These are phyloP conservation scores for Acrocephalus kingi DNA, from an alignment of 2,113 vertebrate species.

Conservation along the genomic window DNA sequence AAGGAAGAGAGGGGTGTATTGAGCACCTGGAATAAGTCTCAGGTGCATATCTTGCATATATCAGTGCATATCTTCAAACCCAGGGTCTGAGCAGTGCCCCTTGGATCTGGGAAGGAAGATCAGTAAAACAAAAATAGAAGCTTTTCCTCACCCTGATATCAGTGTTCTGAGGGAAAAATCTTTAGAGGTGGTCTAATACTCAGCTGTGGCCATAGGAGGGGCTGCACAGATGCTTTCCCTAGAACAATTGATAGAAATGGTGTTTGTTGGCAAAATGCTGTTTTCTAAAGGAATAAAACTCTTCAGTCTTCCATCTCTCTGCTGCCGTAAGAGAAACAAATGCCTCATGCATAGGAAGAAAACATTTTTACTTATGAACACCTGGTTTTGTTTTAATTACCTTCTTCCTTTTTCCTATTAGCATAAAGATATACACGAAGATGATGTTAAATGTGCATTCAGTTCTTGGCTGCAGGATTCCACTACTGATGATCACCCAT, in stretches of 20 bases:
- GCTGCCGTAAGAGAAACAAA: not conserved
- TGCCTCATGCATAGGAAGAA: not conserved
- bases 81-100: not conserved
- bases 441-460: conserved; percentile 82
- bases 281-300: not conserved
- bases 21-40: not conserved
- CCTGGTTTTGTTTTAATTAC: not conserved
- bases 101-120: not conserved
- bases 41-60: not conserved
- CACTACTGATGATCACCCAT: conserved; percentile 76
- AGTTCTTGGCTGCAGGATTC: conserved; percentile 84
- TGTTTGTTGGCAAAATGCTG: not conserved
- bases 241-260: not conserved
- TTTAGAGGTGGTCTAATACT: not conserved
- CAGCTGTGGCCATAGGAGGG: not conserved
- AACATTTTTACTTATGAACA: not conserved
- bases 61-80: not conserved
- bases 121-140: not conserved
- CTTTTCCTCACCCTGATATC: not conserved
- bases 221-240: not conserved
- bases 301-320: not conserved
- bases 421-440: conserved; percentile 74
- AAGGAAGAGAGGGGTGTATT: not conserved
- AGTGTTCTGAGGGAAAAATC: not conserved
- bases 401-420: conserved; percentile 46